Evolutionary conservation across 2,888 invertebrate genomes (phyloP).

Genomic region (Tetrapedia diversipes): DNA sequence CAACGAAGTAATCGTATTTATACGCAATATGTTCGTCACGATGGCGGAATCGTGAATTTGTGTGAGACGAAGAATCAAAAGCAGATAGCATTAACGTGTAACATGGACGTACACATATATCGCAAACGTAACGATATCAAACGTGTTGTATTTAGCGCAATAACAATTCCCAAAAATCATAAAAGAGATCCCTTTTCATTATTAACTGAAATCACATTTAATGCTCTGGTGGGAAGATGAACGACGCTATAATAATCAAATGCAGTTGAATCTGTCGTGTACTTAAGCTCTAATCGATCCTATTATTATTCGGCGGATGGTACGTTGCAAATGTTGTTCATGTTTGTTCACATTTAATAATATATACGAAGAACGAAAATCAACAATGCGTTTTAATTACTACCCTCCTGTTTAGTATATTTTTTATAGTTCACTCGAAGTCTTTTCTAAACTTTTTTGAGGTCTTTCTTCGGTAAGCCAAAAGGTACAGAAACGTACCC

Average conservation of each 20-base stretch:
- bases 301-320: constrained; percentile 69
- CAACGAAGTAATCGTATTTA: constrained; percentile 6
- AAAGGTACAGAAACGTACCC: no score
- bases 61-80: constrained; percentile 45
- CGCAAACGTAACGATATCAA: constrained; percentile 38
- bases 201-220: constrained; percentile 17
- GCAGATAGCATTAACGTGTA: constrained; percentile 38
- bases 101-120: constrained; percentile 27
- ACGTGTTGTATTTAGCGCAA: constrained; percentile 42
- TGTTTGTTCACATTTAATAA: constrained; percentile 75
- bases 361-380: constrained; percentile 57
- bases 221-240: constrained; percentile 3
- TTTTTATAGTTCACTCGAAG: no score
- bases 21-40: constrained; percentile 3
- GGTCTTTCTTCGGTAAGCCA: no score
- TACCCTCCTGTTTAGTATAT: neutral
- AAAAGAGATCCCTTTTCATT: constrained; percentile 24
- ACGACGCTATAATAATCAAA: constrained; percentile 69
- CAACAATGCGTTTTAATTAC: constrained; percentile 1
- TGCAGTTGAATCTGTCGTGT: constrained; percentile 62
- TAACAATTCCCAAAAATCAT: constrained; percentile 35
- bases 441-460: no score
- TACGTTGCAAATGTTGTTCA: constrained; percentile 77
- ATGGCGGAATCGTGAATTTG: constrained; percentile 9
- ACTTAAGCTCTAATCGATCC: constrained; percentile 69